phyloP scores from a whole-genome alignment of 2,113 vertebrate species.

The Sarotherodon lohbergeri region DNA sequence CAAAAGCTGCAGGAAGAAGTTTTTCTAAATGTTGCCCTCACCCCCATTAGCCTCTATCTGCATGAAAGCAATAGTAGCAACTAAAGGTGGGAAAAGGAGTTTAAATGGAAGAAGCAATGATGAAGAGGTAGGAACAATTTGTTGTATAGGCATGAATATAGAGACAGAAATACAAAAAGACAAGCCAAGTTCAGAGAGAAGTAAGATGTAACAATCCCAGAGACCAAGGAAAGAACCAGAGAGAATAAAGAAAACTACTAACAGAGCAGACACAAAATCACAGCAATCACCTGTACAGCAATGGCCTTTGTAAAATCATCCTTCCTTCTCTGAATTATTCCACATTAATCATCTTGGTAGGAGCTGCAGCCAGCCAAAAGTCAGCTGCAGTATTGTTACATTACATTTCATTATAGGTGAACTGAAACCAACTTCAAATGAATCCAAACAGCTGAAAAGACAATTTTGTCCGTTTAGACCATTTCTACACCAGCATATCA shows the following conservation, averaged over 20 bases:
- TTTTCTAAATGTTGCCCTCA: not conserved
- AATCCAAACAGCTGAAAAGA: not conserved
- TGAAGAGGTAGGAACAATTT: slow-evolving; percentile 5
- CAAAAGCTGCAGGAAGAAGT: not conserved
- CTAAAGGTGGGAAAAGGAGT: not conserved
- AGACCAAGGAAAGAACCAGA: not conserved
- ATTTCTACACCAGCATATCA: not conserved
- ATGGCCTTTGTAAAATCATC: not conserved
- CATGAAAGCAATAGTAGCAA: not conserved
- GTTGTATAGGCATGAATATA: not conserved
- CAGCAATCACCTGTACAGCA: not conserved
- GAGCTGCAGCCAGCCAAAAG: not conserved
- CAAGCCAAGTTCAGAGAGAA: not conserved
- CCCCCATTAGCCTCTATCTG: not conserved
- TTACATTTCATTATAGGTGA: not conserved
- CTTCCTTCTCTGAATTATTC: not conserved
- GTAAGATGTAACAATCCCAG: not conserved
- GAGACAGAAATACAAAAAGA: not conserved
- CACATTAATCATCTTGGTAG: not conserved
- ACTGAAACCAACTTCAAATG: not conserved
- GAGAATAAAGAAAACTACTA: not conserved
- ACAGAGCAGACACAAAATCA: not conserved
- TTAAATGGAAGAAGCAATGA: not conserved
- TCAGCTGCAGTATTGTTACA: not conserved
- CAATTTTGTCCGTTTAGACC: not conserved